A percentile compares a stretch with the other conserved stretches of the same genome.
These are phyloP conservation scores for Clytia hemisphaerica DNA, from an alignment of 30 jellyfish, hydroid and myxozoan genomes.

Conservation along the genomic window DNA sequence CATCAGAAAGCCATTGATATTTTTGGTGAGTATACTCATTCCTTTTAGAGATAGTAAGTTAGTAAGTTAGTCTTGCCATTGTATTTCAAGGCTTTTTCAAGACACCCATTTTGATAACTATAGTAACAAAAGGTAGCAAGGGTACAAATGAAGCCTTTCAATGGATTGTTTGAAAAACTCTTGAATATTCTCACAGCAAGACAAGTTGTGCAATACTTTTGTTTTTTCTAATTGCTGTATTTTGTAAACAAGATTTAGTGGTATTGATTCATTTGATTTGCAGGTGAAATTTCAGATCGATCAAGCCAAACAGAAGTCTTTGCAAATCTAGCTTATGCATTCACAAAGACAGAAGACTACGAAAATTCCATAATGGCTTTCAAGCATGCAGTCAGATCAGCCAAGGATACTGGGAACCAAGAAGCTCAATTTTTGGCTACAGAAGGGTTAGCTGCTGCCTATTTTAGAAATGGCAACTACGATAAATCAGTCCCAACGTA, in stretches of 20 bases:
- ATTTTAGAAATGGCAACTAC: constrained; percentile 50
- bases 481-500: constrained; percentile 56
- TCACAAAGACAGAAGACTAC: constrained; percentile 46
- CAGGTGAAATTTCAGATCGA: constrained; percentile 67
- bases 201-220: too few species aligned
- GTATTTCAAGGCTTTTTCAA: background rate
- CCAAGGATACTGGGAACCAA: constrained; percentile 61
- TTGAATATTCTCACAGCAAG: too few species aligned
- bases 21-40: constrained; percentile 41
- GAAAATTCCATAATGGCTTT: constrained; percentile 47
- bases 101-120: background rate
- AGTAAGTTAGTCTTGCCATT: background rate
- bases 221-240: too few species aligned
- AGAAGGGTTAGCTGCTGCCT: constrained; percentile 82
- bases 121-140: background rate
- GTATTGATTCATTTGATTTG: background rate
- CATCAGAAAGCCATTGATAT: constrained; percentile 53
- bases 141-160: background rate
- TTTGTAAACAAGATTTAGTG: background rate
- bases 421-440: constrained; percentile 69
- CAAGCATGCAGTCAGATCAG: constrained; percentile 54
- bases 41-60: background rate
- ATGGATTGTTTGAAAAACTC: too few species aligned
- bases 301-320: constrained; percentile 50
- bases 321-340: constrained; percentile 66